Evolutionary conservation across 2,888 invertebrate genomes (phyloP), one percentile per base, ranked within the genome.

Genomic region (Drosophila anomalata): DNA sequence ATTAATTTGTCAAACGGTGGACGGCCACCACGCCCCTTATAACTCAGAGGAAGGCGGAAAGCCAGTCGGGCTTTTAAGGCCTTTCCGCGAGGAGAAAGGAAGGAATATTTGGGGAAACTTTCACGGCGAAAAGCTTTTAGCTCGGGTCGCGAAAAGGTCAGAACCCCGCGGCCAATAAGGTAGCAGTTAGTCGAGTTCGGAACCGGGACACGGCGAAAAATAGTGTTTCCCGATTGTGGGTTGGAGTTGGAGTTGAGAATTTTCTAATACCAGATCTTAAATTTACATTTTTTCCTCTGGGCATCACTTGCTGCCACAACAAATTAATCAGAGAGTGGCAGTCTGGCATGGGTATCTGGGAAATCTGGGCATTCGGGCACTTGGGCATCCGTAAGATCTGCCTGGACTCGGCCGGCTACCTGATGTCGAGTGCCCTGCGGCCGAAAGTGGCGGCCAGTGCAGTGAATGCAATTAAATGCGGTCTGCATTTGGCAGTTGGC

Each of bases 401-500:
- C 14, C 36, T 3, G 29, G 60, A 61, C 61, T 61, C 41, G 17
- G 17, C 42, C 11, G 47, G 53, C 69, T 69, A 69, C 72, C 70
- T 62, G 72, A 55, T 70, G 70, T 71, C 52, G 56, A 48, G 22
- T 54, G 77, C 67, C 79, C 83, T 79, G 52, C 60, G 56, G 78
- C 51, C 57, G 53, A 70, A 69, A 72, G 79, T 59, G 67, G 72
- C 63, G 17, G 17, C 17, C 55, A 54, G 41, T 59, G 67, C 69
- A 70, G 54, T 75, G 84, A 86, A 76, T 85, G 88, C 84, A 87
- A 89, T 89, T 88, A 89, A 89, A 87, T 86, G 87, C 87, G 82
- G 67, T 56, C 77, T 73, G 80, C 61, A 20, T 52, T 20, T 52
- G 72, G 78, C 41, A 42, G 81, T 55, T 74, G 54, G 52, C 61